A percentile compares a stretch with the other conserved stretches of the same genome.
Conservation (phyloP, 2,797 vertebrate genomes). For the Mus spretus region DNA sequence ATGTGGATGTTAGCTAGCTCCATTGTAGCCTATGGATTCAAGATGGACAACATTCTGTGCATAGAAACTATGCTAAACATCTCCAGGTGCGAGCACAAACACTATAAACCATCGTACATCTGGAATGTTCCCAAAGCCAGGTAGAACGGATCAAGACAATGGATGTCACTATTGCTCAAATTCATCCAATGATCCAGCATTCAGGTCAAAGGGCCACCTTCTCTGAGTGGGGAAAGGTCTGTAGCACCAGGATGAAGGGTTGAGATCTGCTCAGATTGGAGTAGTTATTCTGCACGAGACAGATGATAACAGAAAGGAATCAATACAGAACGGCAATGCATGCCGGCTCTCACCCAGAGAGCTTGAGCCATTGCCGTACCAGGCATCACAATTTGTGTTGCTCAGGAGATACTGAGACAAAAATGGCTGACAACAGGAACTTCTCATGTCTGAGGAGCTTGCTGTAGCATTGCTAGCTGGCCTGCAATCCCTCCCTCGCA, state of each 20-base stretch:
- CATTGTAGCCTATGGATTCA: background rate
- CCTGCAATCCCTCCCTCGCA: background rate
- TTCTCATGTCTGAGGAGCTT: background rate
- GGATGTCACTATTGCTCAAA: background rate
- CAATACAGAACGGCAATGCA: background rate
- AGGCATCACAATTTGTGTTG: background rate
- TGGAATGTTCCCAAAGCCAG: background rate
- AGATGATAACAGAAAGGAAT: background rate
- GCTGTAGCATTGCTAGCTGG: background rate
- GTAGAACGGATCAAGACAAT: background rate
- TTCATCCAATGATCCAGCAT: background rate
- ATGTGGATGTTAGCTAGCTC: background rate
- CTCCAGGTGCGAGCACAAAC: conserved; percentile 16
- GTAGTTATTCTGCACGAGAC: background rate
- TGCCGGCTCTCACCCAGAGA: background rate
- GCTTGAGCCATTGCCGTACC: background rate
- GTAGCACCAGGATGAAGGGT: background rate
- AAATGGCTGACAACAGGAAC: background rate
- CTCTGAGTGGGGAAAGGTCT: background rate
- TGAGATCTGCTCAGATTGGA: background rate
- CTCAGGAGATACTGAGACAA: background rate
- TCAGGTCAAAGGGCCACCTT: background rate
- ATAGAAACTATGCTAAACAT: background rate
- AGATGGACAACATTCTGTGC: background rate
- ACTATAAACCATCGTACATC: background rate